These are phyloP conservation scores for Puffinus mauretanicus DNA, from an alignment of 2,113 vertebrate genomes.

Conservation along the genomic window DNA sequence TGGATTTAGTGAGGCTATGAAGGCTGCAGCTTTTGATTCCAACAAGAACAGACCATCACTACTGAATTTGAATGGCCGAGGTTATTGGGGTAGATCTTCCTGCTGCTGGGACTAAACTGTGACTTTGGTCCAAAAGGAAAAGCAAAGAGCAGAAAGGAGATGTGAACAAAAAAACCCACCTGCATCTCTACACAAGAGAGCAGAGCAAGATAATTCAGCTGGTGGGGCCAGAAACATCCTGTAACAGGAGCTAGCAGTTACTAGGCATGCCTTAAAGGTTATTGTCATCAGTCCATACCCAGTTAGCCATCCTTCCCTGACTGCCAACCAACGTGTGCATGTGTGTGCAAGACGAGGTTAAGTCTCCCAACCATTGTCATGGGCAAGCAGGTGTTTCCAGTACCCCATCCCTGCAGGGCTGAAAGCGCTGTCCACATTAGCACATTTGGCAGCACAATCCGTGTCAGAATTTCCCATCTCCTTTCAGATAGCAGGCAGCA, in stretches of 20 bases:
- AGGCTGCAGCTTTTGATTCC: not conserved
- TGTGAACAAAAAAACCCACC: fast-evolving
- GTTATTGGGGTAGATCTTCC: not conserved
- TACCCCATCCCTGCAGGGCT: not conserved
- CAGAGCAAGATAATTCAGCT: not conserved
- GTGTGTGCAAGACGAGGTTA: not conserved
- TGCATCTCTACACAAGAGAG: not conserved
- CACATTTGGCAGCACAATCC: not conserved
- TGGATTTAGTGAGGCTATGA: not conserved
- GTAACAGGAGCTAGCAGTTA: not conserved
- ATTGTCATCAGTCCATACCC: not conserved
- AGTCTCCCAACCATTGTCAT: not conserved
- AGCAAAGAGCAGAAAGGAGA: not conserved
- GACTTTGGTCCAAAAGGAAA: not conserved
- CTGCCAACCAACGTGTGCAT: not conserved
- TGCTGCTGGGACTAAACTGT: not conserved
- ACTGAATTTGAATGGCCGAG: not conserved
- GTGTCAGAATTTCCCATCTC: not conserved
- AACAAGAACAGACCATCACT: not conserved
- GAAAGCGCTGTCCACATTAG: not conserved
- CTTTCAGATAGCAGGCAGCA: not conserved
- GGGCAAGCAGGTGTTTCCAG: not conserved
- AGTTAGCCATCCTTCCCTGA: not conserved
- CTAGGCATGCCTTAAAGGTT: not conserved
- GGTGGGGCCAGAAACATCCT: not conserved